A percentile compares a stretch with the other conserved stretches of the same genome.
Conservation (phyloP, 2,113 vertebrate genomes). For the human region GRCh38 chr15:59275501-59276000, state of each 20-base stretch:
- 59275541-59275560: not conserved
- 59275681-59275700: not conserved
- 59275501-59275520: not conserved
- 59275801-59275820: not conserved
- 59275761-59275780: not conserved
- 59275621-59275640: too few species aligned
- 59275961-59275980: fast-evolving
- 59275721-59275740: not conserved
- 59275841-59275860: not conserved
- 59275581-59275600: not conserved
- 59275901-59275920: not conserved
- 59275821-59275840: not conserved
- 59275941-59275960: not conserved
- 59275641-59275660: not conserved
- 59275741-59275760: not conserved
- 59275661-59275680: not conserved
- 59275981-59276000: not conserved
- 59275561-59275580: not conserved
- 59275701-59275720: not conserved
- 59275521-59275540: not conserved
- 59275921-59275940: not conserved
- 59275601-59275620: not conserved
- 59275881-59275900: not conserved
- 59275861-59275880: not conserved
- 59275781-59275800: not conserved